These are phyloP conservation scores for Neolamprologus sp. DNA, from an alignment of 2,113 vertebrate genomes.

Conservation along the genomic window DNA sequence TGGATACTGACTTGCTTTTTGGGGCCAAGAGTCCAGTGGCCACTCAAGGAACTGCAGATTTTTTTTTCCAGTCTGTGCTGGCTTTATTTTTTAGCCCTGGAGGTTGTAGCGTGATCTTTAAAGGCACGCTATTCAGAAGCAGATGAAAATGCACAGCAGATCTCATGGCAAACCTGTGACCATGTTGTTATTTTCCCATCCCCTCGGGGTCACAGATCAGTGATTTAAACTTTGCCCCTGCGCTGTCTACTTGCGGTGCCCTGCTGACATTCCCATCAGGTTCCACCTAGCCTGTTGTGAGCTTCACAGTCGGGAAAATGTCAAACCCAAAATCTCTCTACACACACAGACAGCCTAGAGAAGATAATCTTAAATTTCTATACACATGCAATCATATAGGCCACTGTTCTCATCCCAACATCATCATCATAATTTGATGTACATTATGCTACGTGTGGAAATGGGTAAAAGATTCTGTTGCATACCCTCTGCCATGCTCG, in stretches of 20 bases:
- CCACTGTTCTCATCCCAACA: neutral
- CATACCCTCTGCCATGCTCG: conserved; percentile 82
- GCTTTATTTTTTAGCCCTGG: neutral
- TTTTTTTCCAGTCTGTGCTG: neutral
- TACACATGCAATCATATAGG: neutral
- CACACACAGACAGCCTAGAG: neutral
- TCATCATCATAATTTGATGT: neutral
- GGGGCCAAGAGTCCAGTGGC: neutral
- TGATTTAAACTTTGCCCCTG: neutral
- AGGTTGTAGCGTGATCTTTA: neutral
- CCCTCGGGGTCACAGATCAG: neutral
- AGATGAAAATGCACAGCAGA: neutral
- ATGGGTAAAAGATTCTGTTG: neutral
- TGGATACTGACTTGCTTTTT: neutral
- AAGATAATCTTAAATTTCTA: neutral
- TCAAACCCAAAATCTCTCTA: neutral
- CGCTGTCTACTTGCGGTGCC: neutral
- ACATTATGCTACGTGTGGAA: neutral
- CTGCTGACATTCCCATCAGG: neutral
- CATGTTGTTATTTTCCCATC: neutral
- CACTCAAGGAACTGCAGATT: neutral
- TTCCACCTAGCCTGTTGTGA: neutral
- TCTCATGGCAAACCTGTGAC: neutral
- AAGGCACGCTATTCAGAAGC: neutral
- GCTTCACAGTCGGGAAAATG: neutral